Percentiles rank a stretch among this genome's conserved stretches.
Evolutionary conservation across 1,140 invertebrate species (phyloP).

Genomic region (Drosophila neocordata): DNA sequence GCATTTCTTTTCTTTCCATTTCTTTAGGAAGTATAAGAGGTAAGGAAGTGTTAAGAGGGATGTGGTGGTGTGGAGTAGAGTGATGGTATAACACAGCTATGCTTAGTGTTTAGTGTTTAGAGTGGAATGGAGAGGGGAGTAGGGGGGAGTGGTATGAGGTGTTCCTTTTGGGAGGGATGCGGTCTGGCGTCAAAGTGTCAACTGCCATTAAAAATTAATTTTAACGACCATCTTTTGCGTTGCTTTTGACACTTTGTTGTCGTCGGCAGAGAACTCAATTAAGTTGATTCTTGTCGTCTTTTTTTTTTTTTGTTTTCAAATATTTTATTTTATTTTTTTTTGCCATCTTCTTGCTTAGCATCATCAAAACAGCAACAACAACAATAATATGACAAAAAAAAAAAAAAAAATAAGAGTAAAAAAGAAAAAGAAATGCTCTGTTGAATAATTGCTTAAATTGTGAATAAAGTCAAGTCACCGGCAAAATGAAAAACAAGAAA

Average conservation of each 20-base stretch:
- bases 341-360: neutral
- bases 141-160: neutral
- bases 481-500: neutral
- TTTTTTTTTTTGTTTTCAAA: constrained; percentile 9
- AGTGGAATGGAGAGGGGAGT: neutral
- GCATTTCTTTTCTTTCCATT: constrained; percentile 3
- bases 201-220: constrained; percentile 70
- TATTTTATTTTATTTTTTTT: constrained; percentile 4
- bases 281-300: constrained; percentile 11
- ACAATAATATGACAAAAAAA: no score
- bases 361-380: neutral
- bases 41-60: constrained; percentile 21
- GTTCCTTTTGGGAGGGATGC: neutral
- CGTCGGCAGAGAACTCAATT: constrained; percentile 13
- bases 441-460: constrained; percentile 6
- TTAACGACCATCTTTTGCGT: constrained; percentile 44
- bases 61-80: constrained; percentile 20
- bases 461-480: constrained; percentile 4
- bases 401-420: neutral
- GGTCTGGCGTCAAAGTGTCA: constrained; percentile 48
- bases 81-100: neutral
- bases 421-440: neutral
- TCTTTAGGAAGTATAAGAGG: constrained; percentile 6
- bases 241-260: constrained; percentile 47
- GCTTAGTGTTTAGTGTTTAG: neutral